These are phyloP conservation scores for Chrysolina americana DNA, from an alignment of 2,888 invertebrate genomes.

Conservation along the genomic window DNA sequence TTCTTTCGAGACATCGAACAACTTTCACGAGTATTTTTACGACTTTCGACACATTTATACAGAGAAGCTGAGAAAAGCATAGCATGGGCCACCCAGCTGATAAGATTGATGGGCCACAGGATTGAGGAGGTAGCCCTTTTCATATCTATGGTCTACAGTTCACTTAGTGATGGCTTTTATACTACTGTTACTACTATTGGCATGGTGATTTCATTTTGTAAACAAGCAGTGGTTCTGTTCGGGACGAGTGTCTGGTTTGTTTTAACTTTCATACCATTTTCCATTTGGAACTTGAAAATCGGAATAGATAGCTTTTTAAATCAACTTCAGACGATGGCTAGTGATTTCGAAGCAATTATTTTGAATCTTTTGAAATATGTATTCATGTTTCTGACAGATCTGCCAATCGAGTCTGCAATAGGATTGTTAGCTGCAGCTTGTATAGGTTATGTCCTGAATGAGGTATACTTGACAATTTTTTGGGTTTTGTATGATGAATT, in stretches of 20 bases:
- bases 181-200: constrained; percentile 38
- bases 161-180: constrained; percentile 3
- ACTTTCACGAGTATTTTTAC: background rate
- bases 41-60: background rate
- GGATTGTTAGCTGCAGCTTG: constrained; percentile 58
- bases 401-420: constrained; percentile 60
- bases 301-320: constrained; percentile 4
- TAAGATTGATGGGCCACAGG: too few species aligned
- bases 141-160: background rate
- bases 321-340: background rate
- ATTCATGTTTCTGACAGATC: constrained; percentile 60
- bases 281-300: constrained; percentile 24
- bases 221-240: constrained; percentile 57
- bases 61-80: background rate
- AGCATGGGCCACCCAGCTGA: background rate
- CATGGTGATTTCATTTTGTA: constrained; percentile 51
- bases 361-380: constrained; percentile 34
- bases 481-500: constrained; percentile 43
- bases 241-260: constrained; percentile 63
- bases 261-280: constrained; percentile 58
- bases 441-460: constrained; percentile 57
- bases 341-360: constrained; percentile 41
- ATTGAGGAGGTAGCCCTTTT: background rate
- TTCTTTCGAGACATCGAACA: constrained; percentile 32
- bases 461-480: constrained; percentile 57